These are phyloP conservation scores for Corythaixoides concolor DNA, from an alignment of 2,113 vertebrate genomes.

Conservation along the genomic window DNA sequence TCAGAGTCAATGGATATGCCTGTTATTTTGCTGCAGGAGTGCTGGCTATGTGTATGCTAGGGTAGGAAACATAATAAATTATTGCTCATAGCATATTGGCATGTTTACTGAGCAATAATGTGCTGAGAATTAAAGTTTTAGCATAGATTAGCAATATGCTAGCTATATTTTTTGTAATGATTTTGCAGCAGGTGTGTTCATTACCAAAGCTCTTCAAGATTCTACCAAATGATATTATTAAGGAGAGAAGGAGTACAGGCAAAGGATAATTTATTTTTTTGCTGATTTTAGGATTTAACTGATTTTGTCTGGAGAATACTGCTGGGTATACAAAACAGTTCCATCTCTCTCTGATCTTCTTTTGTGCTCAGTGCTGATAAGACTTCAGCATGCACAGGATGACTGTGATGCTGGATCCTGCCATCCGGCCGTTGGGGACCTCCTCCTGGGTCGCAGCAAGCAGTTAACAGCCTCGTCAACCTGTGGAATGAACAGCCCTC, in stretches of 20 bases:
- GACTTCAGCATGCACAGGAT: conserved; percentile 61
- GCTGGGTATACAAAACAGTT: background rate
- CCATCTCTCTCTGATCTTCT: background rate
- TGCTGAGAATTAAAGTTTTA: background rate
- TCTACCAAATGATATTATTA: background rate
- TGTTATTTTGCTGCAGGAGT: background rate
- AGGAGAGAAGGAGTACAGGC: background rate
- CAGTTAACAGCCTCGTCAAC: conserved; percentile 83
- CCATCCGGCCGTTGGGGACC: conserved; percentile 76
- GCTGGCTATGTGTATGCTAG: background rate
- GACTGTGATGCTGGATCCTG: conserved; percentile 72
- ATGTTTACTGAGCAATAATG: background rate
- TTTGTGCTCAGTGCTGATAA: conserved; percentile 64
- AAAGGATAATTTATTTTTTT: background rate
- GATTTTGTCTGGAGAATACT: background rate
- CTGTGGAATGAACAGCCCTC: conserved; percentile 77
- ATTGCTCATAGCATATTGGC: background rate
- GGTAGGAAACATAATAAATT: background rate
- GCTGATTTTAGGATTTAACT: background rate
- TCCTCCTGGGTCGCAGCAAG: conserved; percentile 80
- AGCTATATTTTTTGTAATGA: background rate
- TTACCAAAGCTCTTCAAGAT: background rate
- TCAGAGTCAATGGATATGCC: background rate
- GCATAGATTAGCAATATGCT: background rate
- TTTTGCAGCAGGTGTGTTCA: background rate